Evolutionary conservation across 2,113 vertebrate species (phyloP).

Genomic region (Ictidomys tridecemlineatus): DNA sequence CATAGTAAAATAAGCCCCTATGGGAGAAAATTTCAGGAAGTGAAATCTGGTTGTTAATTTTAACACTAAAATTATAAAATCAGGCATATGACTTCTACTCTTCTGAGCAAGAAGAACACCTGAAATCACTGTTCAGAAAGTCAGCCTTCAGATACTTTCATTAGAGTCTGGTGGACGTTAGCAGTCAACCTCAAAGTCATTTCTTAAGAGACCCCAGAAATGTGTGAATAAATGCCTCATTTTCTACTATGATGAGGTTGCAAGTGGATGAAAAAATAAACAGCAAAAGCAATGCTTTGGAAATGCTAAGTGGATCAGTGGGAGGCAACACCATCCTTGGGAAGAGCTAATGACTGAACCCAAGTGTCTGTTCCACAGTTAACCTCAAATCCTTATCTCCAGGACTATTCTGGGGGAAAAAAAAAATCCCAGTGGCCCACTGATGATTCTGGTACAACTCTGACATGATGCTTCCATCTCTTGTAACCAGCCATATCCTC

Average conservation of each 20-base stretch:
- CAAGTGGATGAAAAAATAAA: not conserved
- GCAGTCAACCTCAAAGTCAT: constrained; percentile 37
- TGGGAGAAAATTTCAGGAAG: constrained; percentile 44
- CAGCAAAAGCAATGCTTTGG: not conserved
- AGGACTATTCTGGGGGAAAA: not conserved
- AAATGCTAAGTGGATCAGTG: not conserved
- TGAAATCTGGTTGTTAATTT: constrained; percentile 66
- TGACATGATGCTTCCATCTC: not conserved
- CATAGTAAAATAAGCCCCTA: constrained; percentile 73
- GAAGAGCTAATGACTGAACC: not conserved
- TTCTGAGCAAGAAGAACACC: not conserved
- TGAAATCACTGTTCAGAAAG: constrained; percentile 25
- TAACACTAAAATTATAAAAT: constrained; percentile 58
- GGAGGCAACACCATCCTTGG: not conserved
- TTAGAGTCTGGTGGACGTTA: not conserved
- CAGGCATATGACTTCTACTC: not conserved
- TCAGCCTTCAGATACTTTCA: not conserved
- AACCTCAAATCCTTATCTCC: not conserved
- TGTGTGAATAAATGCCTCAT: constrained; percentile 62
- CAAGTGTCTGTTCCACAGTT: not conserved
- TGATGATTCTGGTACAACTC: not conserved
- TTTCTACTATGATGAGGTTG: constrained; percentile 39
- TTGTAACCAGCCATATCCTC: not conserved
- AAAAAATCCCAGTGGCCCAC: not conserved
- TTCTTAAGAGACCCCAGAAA: constrained; percentile 38